Evolutionary conservation across 2,113 vertebrate genomes (phyloP).

Genomic region (Burhinus oedicnemus): DNA sequence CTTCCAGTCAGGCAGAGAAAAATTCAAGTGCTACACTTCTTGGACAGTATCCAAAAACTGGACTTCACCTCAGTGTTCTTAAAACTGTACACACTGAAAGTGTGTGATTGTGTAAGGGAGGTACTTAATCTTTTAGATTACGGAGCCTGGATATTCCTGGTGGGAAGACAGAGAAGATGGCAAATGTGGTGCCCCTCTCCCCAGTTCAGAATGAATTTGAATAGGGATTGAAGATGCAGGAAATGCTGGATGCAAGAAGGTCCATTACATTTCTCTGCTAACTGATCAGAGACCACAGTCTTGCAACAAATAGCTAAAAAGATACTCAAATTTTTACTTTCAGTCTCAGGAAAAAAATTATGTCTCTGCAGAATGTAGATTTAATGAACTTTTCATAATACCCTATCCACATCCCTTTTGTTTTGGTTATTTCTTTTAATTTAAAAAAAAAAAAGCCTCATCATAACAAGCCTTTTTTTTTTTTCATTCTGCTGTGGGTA

Average conservation of each 20-base stretch:
- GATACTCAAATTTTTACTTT: not conserved
- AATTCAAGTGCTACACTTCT: not conserved
- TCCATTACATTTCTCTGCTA: not conserved
- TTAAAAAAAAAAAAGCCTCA: not conserved
- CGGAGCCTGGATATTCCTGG: not conserved
- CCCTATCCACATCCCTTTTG: not conserved
- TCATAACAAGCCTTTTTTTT: not conserved
- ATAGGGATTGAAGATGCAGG: not conserved
- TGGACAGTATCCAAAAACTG: not conserved
- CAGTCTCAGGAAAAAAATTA: not conserved
- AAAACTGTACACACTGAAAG: not conserved
- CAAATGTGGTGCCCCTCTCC: not conserved
- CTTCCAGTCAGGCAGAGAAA: not conserved
- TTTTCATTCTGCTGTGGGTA: not conserved
- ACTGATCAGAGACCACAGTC: not conserved
- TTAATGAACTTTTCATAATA: not conserved
- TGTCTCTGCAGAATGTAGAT: not conserved
- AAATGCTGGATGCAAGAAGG: not conserved
- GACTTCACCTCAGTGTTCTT: not conserved
- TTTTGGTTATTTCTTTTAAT: not conserved
- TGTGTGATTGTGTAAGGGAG: not conserved
- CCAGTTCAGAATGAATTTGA: not conserved
- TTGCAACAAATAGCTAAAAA: not conserved
- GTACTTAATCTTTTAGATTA: not conserved
- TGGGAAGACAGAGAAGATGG: not conserved